Percentiles rank a stretch among this genome's conserved stretches.
These are phyloP conservation scores for Cordilura impudica DNA, from an alignment of 2,888 invertebrate genomes.

Conservation along the genomic window DNA sequence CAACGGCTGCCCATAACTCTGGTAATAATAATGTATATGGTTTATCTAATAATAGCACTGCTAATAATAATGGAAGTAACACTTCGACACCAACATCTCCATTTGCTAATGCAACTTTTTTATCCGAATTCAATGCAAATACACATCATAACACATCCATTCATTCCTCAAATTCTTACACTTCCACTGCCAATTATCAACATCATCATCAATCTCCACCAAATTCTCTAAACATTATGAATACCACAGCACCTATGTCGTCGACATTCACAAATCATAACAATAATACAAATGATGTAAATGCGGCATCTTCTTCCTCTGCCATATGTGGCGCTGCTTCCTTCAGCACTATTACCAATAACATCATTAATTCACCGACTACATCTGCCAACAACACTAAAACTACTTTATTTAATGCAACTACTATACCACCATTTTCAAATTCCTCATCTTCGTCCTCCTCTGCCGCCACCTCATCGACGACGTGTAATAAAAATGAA, in stretches of 20 bases:
- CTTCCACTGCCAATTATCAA: slow-evolving; percentile 38
- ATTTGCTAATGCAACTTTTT: slow-evolving; percentile 70
- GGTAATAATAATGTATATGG: slow-evolving; percentile 64
- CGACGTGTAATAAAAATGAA: slow-evolving; percentile 56
- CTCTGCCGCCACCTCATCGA: slow-evolving; percentile 60
- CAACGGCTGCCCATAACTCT: slow-evolving; percentile 67
- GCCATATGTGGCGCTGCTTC: slow-evolving; percentile 34
- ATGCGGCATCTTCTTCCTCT: slow-evolving; percentile 51
- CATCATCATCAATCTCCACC: slow-evolving; percentile 62
- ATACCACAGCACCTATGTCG: slow-evolving; percentile 39
- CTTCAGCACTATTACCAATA: slow-evolving; percentile 39
- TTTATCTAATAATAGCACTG: slow-evolving; percentile 64
- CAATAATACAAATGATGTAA: slow-evolving; percentile 35
- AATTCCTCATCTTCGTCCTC: slow-evolving; percentile 63
- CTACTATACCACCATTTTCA: slow-evolving; percentile 66
- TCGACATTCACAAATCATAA: slow-evolving; percentile 36
- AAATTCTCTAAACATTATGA: slow-evolving; percentile 61
- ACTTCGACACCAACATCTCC: slow-evolving; percentile 61
- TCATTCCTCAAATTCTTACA: slow-evolving; percentile 25
- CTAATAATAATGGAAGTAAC: slow-evolving; percentile 51
- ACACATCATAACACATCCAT: slow-evolving; percentile 27
- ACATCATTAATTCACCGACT: slow-evolving; percentile 20
- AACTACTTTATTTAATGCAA: slow-evolving; percentile 30
- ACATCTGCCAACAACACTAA: slow-evolving; percentile 47
- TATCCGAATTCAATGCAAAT: slow-evolving; percentile 69